A percentile compares a stretch with the other conserved stretches of the same genome.
These are phyloP conservation scores for Grantiella picta DNA, from an alignment of 2,113 vertebrate genomes.

Conservation along the genomic window DNA sequence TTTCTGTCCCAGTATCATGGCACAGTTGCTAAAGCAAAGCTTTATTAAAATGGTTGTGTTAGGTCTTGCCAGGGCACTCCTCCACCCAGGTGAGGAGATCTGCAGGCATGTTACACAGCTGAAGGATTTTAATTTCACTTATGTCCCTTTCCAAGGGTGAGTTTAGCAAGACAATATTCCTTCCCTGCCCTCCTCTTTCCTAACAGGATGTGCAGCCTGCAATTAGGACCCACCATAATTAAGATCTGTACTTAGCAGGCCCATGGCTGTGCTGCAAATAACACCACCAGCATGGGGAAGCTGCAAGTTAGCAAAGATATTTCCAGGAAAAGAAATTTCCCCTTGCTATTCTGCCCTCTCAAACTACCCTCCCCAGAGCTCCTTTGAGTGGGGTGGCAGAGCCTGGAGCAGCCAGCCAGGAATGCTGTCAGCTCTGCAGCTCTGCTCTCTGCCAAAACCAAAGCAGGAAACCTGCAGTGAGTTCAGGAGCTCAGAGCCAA, in stretches of 20 bases:
- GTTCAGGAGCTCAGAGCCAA: not conserved
- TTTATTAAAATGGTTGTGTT: not conserved
- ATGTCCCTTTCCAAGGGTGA: not conserved
- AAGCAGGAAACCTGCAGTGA: not conserved
- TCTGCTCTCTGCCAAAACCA: not conserved
- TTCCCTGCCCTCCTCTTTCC: not conserved
- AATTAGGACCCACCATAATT: not conserved
- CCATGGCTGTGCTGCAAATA: not conserved
- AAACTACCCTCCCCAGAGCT: not conserved
- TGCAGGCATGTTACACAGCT: not conserved
- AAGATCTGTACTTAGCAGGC: not conserved
- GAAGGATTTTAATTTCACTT: not conserved
- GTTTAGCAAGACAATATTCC: not conserved
- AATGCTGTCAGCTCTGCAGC: not conserved
- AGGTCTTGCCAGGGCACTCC: not conserved
- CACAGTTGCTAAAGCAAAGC: not conserved
- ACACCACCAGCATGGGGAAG: not conserved
- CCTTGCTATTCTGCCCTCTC: not conserved
- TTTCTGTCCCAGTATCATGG: not conserved
- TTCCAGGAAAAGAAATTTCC: not conserved
- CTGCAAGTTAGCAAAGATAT: not conserved
- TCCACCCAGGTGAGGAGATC: not conserved
- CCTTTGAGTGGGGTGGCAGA: fast-evolving
- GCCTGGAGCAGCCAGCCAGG: not conserved
- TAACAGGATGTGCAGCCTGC: not conserved